phyloP scores from a whole-genome alignment of 1,140 invertebrate species.

The Bacillus rossius region DNA sequence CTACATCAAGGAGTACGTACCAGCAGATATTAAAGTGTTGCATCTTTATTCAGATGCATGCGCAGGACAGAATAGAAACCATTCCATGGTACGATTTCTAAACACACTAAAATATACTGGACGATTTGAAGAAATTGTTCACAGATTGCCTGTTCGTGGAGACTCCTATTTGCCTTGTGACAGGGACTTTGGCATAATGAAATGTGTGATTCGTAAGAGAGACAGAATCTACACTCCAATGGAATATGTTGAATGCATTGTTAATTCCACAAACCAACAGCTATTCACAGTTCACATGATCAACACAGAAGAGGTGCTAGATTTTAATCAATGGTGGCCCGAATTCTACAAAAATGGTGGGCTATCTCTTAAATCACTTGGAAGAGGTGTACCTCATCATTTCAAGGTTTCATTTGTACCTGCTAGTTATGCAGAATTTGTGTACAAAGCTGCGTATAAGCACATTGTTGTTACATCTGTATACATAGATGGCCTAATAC shows the following conservation, averaged over 20 bases:
- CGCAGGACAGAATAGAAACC: background rate
- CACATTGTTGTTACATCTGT: too few relatives aligned
- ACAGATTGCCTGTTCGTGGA: constrained; percentile 21
- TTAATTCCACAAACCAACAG: background rate
- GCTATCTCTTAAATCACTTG: too few relatives aligned
- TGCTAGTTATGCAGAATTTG: too few relatives aligned
- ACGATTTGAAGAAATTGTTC: constrained; percentile 19
- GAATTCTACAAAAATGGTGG: constrained; percentile 8
- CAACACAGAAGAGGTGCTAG: background rate
- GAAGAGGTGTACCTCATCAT: too few relatives aligned
- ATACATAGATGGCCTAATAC: too few relatives aligned
- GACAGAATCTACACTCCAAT: background rate
- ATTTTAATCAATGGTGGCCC: background rate
- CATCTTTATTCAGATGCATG: background rate
- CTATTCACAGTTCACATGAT: background rate
- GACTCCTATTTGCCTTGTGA: constrained; percentile 27
- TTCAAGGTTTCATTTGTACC: too few relatives aligned
- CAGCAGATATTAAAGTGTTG: background rate
- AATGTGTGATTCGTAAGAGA: constrained; percentile 5
- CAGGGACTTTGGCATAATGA: constrained; percentile 27
- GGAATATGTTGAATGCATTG: constrained; percentile 7
- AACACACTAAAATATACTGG: background rate
- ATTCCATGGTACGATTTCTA: background rate
- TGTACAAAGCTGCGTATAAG: too few relatives aligned
- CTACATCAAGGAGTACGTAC: constrained; percentile 11